Conservation (phyloP, 2,888 invertebrate species). For the Mythimna vitellina region DNA sequence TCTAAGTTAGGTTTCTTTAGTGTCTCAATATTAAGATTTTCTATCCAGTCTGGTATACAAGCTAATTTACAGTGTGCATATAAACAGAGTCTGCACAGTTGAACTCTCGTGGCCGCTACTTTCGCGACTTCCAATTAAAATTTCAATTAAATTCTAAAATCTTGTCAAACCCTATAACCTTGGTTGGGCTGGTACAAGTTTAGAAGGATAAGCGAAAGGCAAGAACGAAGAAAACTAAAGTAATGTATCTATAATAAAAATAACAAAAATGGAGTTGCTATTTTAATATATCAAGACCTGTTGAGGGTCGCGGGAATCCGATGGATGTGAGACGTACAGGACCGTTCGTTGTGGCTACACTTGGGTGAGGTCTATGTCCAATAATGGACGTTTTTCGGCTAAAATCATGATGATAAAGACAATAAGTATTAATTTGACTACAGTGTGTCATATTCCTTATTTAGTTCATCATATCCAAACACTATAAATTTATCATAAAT, state of each 20-base stretch:
- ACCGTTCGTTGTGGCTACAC: no score
- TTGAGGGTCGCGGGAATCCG: no score
- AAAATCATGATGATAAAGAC: no score
- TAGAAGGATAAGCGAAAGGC: constrained; percentile 45
- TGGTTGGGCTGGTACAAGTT: constrained; percentile 53
- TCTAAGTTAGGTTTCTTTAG: constrained; percentile 15
- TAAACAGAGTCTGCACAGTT: constrained; percentile 56
- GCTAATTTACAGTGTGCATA: constrained; percentile 64
- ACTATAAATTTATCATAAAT: neutral
- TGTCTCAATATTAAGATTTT: constrained; percentile 32
- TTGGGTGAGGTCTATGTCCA: no score
- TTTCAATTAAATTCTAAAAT: constrained; percentile 80
- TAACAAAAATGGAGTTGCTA: neutral
- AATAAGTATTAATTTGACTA: neutral
- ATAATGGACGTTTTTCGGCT: no score
- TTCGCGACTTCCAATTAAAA: constrained; percentile 78
- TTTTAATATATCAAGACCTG: no score
- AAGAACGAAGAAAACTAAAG: constrained; percentile 1
- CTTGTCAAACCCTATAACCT: constrained; percentile 75
- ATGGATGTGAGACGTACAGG: no score
- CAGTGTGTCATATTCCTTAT: no score
- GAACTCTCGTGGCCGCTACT: constrained; percentile 67
- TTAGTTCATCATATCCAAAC: no score
- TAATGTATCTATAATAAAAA: neutral
- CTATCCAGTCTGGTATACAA: constrained; percentile 36